Evolutionary conservation across 1,140 invertebrate genomes (phyloP).

Genomic region (Whitmania pigra): DNA sequence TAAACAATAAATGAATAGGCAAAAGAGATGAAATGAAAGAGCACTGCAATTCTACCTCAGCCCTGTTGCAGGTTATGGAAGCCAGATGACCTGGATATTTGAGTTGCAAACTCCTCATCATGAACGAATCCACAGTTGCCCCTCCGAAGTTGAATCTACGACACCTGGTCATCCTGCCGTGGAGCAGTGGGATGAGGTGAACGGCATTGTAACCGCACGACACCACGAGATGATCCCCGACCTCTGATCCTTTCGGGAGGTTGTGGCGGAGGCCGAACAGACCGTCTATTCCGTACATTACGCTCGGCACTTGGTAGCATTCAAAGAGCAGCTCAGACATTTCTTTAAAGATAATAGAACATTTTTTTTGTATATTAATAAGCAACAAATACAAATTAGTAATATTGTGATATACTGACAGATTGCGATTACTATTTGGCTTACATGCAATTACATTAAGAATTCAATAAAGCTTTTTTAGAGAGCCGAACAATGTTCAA

Average conservation of each 20-base stretch:
- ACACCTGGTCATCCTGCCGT: constrained; percentile 55
- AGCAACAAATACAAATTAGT: too few relatives aligned
- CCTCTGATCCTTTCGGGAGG: constrained; percentile 41
- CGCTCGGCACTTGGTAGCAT: constrained; percentile 70
- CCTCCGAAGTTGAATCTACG: constrained; percentile 75
- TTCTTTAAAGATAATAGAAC: constrained; percentile 49
- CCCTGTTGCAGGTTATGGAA: constrained; percentile 68
- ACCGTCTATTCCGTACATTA: constrained; percentile 75
- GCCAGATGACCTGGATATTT: constrained; percentile 82
- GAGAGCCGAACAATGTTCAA: not conserved
- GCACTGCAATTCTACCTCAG: constrained; percentile 50
- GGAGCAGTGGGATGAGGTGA: constrained; percentile 67
- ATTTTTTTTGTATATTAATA: too few relatives aligned
- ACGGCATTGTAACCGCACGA: constrained; percentile 74
- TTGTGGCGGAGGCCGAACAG: constrained; percentile 66
- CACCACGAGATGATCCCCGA: constrained; percentile 56
- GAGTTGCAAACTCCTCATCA: constrained; percentile 78
- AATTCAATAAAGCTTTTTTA: not conserved
- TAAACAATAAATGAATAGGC: not conserved
- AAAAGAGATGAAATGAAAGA: not conserved
- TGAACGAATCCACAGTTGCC: constrained; percentile 66
- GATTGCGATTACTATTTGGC: constrained; percentile 5
- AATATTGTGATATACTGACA: constrained; percentile 13
- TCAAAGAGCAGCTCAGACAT: constrained; percentile 91
- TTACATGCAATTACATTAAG: not conserved